These are phyloP conservation scores for Hylaeus anthracinus DNA, from an alignment of 1,140 invertebrate genomes.

Conservation along the genomic window DNA sequence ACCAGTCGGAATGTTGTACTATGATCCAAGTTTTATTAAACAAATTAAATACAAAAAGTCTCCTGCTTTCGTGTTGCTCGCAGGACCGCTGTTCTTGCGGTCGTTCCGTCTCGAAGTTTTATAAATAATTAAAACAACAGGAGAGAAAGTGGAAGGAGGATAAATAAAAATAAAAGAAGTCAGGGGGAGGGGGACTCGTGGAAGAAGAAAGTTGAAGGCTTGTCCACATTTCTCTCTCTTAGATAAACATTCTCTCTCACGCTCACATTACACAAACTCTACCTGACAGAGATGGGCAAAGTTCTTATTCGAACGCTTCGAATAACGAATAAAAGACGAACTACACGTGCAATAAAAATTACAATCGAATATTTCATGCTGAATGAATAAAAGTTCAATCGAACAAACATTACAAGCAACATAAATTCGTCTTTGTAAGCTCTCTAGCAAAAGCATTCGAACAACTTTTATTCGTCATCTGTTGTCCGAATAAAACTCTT, in stretches of 20 bases:
- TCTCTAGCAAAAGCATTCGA: too few relatives aligned
- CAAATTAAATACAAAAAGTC: constrained; percentile 79
- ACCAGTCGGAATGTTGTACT: constrained; percentile 70
- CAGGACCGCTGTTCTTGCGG: constrained; percentile 34
- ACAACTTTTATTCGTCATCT: too few relatives aligned
- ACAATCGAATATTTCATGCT: too few relatives aligned
- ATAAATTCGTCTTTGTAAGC: too few relatives aligned
- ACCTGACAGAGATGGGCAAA: neutral
- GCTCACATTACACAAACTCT: constrained; percentile 10
- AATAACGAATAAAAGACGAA: too few relatives aligned
- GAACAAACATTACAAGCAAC: too few relatives aligned
- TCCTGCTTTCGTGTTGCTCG: constrained; percentile 56
- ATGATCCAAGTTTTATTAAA: constrained; percentile 78
- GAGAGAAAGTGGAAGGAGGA: constrained; percentile 47
- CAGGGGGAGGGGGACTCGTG: neutral
- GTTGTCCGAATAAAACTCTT: too few relatives aligned
- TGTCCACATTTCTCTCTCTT: constrained; percentile 14
- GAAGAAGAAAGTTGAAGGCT: constrained; percentile 38
- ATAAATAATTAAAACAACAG: constrained; percentile 75
- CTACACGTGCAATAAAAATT: too few relatives aligned
- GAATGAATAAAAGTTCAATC: too few relatives aligned
- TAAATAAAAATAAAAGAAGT: constrained; percentile 63
- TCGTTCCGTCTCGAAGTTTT: constrained; percentile 58
- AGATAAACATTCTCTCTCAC: constrained; percentile 40
- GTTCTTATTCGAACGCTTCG: too few relatives aligned